These are phyloP conservation scores for Cyanoderma ruficeps DNA, from an alignment of 2,113 vertebrate species.

Conservation along the genomic window DNA sequence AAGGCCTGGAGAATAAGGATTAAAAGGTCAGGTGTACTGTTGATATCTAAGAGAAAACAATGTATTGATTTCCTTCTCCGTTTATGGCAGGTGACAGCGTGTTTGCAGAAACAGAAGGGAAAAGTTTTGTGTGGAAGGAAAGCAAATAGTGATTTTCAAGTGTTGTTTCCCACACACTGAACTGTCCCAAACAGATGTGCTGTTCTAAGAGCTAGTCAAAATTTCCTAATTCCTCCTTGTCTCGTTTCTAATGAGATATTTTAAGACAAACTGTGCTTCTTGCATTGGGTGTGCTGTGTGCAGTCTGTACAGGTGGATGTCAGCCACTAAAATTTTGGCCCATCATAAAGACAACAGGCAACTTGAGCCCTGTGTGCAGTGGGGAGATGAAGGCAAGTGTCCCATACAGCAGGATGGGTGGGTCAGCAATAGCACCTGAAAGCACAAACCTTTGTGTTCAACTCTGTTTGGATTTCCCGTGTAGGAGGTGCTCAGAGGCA, in stretches of 20 bases:
- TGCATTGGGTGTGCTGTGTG: not conserved
- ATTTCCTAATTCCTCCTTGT: not conserved
- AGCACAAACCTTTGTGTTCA: not conserved
- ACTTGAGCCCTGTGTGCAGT: not conserved
- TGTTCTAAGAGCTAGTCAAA: not conserved
- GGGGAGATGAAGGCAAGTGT: fast-evolving
- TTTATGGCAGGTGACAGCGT: not conserved
- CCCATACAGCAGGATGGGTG: fast-evolving
- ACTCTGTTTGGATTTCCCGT: not conserved
- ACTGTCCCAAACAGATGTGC: not conserved
- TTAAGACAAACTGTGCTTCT: not conserved
- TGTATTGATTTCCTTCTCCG: not conserved
- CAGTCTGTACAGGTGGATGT: not conserved
- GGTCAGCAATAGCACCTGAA: not conserved
- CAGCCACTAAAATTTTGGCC: not conserved
- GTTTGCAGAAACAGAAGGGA: not conserved
- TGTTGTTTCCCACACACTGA: not conserved
- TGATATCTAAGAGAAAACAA: not conserved
- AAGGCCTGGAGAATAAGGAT: not conserved
- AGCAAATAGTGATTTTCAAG: not conserved
- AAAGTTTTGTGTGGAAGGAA: not conserved
- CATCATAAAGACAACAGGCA: not conserved
- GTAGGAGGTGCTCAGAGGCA: not conserved
- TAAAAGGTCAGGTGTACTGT: not conserved
- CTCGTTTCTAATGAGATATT: not conserved